Conservation (phyloP, 2,113 vertebrate species). For the Lota lota region DNA sequence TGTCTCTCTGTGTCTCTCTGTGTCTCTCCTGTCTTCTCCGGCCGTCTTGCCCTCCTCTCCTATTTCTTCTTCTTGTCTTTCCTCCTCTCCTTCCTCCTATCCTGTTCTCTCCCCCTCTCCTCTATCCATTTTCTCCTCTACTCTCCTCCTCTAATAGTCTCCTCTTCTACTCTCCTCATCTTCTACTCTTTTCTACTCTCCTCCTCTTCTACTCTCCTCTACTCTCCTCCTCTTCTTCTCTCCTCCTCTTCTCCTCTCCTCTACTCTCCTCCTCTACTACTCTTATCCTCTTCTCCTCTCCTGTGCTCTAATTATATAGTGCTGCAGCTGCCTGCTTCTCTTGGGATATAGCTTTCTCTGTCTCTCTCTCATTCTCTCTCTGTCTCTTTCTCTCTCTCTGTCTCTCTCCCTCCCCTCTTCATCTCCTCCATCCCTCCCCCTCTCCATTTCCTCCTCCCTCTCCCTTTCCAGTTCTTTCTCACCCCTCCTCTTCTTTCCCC, state of each 20-base stretch:
- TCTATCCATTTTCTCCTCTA: not conserved
- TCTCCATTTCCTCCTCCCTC: not conserved
- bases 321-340: conserved; percentile 51
- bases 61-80: no score
- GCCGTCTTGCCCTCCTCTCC: no score
- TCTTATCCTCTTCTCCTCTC: conserved; percentile 32
- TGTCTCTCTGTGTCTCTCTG: no score
- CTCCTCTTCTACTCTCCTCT: not conserved
- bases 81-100: no score
- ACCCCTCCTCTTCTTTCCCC: conserved; percentile 6
- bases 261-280: not conserved
- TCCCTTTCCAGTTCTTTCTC: not conserved
- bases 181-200: not conserved
- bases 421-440: no score
- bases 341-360: conserved; percentile 18
- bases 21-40: no score
- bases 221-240: conserved; percentile 6
- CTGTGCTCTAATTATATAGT: conserved; percentile 71
- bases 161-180: not conserved
- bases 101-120: no score
- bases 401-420: not conserved
- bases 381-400: not conserved
- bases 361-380: not conserved
- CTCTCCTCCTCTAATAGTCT: not conserved
- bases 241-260: conserved; percentile 8